Evolutionary conservation across 2,113 vertebrate genomes (phyloP), one percentile per base, ranked within the genome.

Genomic region (Smithornis capensis): DNA sequence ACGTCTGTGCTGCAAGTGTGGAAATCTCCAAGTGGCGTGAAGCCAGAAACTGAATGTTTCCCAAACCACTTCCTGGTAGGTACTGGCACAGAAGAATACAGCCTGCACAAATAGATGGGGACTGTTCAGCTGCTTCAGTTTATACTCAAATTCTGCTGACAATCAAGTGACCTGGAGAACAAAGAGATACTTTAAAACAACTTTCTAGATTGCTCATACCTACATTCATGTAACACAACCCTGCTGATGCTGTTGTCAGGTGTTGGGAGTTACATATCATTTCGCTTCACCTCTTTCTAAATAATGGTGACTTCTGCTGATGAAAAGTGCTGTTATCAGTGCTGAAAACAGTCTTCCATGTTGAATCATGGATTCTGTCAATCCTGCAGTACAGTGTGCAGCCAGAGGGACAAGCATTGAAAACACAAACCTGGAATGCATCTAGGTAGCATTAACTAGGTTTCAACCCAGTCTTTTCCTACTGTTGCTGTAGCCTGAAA

Each of bases 401-500:
- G 45, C 47, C 63, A 55, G 42, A 69, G 21, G 57, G 21, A 76
- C 49, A 0, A 50, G 52, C 47, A 57, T 63, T 45, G 59, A 55
- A 71, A 85, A 55, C 42, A 73, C 33, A 85, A 85, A 47, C n/a
- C 63, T 70, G 68, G 87, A 70, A 47, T n/a, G 19, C 25, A 60
- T 74, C 37, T 69, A 47, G 31, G 55, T 94, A 62, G 68, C 6
- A 5, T 83, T 80, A 92, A 83, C 28, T 29, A 24, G 44, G 28
- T 50, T 88, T 70, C 92, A 91, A 60, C 29, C 35, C 52, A 60
- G 19, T 45, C 71, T 90, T 45, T 60, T 83, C n/a, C 44, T 81
- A 10, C 44, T 68, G 35, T n/a, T 90, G 38, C 71, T 71, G 64
- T 56, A 90, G 82, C 64, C 85, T 88, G 56, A 68, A 90, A 80